These are phyloP conservation scores for Sciurus vulgaris DNA, from an alignment of 2,797 vertebrate genomes.

Conservation along the genomic window DNA sequence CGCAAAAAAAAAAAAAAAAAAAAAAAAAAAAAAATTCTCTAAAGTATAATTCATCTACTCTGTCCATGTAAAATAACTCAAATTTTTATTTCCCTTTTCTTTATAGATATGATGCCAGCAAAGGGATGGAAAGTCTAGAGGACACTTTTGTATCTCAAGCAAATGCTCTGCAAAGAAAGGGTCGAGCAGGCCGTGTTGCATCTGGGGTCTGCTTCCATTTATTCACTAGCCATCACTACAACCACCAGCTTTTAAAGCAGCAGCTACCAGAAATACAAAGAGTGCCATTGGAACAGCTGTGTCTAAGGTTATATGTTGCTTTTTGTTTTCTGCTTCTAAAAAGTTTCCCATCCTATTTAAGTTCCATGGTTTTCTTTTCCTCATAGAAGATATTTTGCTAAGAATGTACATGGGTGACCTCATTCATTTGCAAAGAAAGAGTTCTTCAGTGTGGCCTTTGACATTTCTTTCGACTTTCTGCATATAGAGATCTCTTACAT, in stretches of 20 bases:
- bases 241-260: constrained; percentile 93
- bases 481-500: constrained; percentile 36
- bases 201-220: constrained; percentile 98
- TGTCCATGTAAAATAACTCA: neutral
- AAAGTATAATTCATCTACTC: neutral
- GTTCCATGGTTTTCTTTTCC: constrained; percentile 25
- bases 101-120: constrained; percentile 95
- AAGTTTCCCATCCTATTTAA: neutral
- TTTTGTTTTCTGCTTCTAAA: neutral
- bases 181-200: constrained; percentile 96
- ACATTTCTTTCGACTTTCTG: constrained; percentile 2
- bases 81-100: constrained; percentile 40
- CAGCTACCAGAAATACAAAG: constrained; percentile 98
- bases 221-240: constrained; percentile 97
- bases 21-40: no score
- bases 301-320: constrained; percentile 91
- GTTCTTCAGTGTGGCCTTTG: neutral
- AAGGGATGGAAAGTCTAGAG: constrained; percentile 99
- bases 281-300: constrained; percentile 97
- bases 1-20: no score
- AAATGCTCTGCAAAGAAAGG: constrained; percentile 96
- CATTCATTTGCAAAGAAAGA: constrained; percentile 47
- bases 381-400: constrained; percentile 28
- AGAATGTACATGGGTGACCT: neutral
- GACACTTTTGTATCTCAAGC: constrained; percentile 97